Conservation (phyloP, 2,888 invertebrate species). For the Elmis aenea region DNA sequence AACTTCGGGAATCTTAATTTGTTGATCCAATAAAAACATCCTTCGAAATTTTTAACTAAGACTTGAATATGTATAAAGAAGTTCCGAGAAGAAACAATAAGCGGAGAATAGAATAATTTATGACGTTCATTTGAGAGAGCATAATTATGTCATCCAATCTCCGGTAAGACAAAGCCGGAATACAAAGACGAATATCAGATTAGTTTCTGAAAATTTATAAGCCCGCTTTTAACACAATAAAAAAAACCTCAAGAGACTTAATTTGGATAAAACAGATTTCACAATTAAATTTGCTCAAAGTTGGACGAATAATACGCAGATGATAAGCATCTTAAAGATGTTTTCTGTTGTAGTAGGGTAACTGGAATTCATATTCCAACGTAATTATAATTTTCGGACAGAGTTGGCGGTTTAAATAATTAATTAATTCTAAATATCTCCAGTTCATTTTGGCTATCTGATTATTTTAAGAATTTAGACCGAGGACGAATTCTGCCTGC, state of each 20-base stretch:
- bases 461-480: conserved; percentile 21
- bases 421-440: conserved; percentile 25
- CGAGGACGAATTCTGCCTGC: not conserved
- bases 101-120: too few species aligned
- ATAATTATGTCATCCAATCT: too few species aligned
- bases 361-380: conserved; percentile 17
- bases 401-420: conserved; percentile 17
- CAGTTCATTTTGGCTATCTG: conserved; percentile 14
- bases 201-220: conserved; percentile 17
- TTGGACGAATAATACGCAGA: conserved; percentile 8
- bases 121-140: too few species aligned
- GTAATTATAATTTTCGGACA: conserved; percentile 13
- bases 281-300: conserved; percentile 13
- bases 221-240: conserved; percentile 16
- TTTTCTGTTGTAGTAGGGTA: not conserved
- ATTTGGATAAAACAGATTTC: conserved; percentile 19
- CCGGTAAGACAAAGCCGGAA: too few species aligned
- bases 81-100: too few species aligned
- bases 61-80: too few species aligned
- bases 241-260: conserved; percentile 17
- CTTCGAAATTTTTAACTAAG: too few species aligned
- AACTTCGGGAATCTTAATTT: too few species aligned
- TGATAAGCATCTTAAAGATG: conserved; percentile 2
- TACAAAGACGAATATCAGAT: conserved; percentile 16
- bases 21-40: too few species aligned